Percentiles rank a stretch among this genome's conserved stretches.
Conservation (phyloP, 2,113 vertebrate genomes). For the Rhabdomys dilectus region DNA sequence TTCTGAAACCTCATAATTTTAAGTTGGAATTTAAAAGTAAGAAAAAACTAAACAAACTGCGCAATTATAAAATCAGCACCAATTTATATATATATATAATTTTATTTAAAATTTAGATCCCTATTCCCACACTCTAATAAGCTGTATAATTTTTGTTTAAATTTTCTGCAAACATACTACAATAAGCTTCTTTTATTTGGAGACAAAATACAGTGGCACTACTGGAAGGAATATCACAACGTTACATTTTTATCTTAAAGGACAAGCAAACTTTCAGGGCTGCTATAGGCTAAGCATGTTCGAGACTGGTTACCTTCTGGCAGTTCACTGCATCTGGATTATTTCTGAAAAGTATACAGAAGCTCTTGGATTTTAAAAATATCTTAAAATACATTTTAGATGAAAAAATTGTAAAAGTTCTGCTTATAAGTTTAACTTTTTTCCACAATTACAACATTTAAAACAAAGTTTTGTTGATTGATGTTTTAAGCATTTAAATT, state of each 20-base stretch:
- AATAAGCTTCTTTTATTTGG: constrained; percentile 95
- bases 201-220: constrained; percentile 99
- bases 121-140: constrained; percentile 99
- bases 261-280: constrained; percentile 93
- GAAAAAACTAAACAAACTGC: constrained; percentile 97
- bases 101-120: constrained; percentile 99
- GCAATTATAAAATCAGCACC: constrained; percentile 99
- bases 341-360: constrained; percentile 88
- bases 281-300: constrained; percentile 88
- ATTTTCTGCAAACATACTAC: constrained; percentile 95
- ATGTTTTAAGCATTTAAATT: constrained; percentile 85
- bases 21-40: constrained; percentile 98
- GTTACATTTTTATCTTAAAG: constrained; percentile 93
- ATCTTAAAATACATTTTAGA: constrained; percentile 86
- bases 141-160: constrained; percentile 97
- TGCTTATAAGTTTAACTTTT: constrained; percentile 84
- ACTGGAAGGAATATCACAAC: constrained; percentile 94
- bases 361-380: constrained; percentile 87
- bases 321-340: constrained; percentile 85
- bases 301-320: constrained; percentile 87
- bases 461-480: constrained; percentile 85
- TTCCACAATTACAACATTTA: constrained; percentile 85
- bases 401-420: constrained; percentile 87
- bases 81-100: constrained; percentile 99
- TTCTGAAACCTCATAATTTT: constrained; percentile 98